Evolutionary conservation across 2,797 vertebrate species (phyloP).

Genomic region (Argya squamiceps): DNA sequence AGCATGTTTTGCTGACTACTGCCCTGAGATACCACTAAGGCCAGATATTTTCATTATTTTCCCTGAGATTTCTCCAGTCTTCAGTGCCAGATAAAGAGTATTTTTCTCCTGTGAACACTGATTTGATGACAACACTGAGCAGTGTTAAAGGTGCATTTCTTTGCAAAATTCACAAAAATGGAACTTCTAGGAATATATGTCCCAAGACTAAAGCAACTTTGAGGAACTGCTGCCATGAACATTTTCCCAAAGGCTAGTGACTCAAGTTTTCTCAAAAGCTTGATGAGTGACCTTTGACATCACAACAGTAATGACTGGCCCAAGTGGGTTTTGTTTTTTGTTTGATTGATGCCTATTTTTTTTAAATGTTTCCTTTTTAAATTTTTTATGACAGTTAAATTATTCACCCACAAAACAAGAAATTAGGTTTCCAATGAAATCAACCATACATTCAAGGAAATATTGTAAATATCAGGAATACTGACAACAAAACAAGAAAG

Average conservation of each 20-base stretch:
- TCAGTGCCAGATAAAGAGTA: neutral
- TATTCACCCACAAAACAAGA: neutral
- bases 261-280: neutral
- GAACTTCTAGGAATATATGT: neutral
- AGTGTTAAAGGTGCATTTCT: neutral
- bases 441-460: neutral
- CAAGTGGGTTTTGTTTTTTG: accelerated
- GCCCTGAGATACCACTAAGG: neutral
- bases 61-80: neutral
- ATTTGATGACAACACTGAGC: neutral
- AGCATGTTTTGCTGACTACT: neutral
- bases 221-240: neutral
- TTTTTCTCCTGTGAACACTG: neutral
- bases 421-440: neutral
- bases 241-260: neutral
- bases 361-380: neutral
- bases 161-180: neutral
- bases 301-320: neutral
- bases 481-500: neutral
- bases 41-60: neutral
- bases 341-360: neutral
- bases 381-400: neutral
- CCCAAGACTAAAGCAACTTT: neutral
- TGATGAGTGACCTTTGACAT: neutral
- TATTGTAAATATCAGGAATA: neutral